Evolutionary conservation across 1,140 invertebrate genomes (phyloP), one percentile per base, ranked within the genome.

Genomic region (Drosophila ananassae): DNA sequence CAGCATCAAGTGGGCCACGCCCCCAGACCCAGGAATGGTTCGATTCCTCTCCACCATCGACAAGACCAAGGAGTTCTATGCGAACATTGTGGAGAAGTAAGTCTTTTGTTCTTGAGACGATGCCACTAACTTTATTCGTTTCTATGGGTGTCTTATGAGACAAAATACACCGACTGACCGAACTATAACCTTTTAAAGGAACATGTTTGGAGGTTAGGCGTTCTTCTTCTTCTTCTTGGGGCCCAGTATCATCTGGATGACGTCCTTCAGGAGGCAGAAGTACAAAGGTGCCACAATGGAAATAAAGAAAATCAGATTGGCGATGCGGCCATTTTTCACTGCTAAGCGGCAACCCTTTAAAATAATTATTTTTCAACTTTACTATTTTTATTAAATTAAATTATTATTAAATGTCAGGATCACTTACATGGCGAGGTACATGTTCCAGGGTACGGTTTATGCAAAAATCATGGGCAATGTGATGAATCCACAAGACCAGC

Each of bases 61-160:
- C 28, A 90, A 91, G 73, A 91, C 90, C 41, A 92, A 92, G 72
- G 85, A 91, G 39, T 92, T 92, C 76, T 92, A 85, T 28, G 57
- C 85, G 44, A 91, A 91, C 76, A 92, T 92, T 54, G 90, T 91
- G 13, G 74, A 79, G 64, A 92, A 90, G 91, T 92, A 59, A 91
- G 89, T 91, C 21, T 13, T 8, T 34, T 28, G 3, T 28, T 8
- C 8, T 4, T 44, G 5, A 41, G 13, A 63, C 44, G 39, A 30
- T 57, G 47, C 28, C 52, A 48, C 24, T 51, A 57, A 61, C 37
- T 55, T 39, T 75, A 39, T 51, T 46, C 7, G 41, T 13, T 44
- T 13, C 4, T 30, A 17, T 53, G 47, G n/a, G 24, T 28, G 30
- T 58, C 21, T 32, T 41, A 28, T 2, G 9, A n/a, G n/a, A 46